phyloP scores from a whole-genome alignment of 1,140 invertebrate species.

The Ooceraea biroi region DNA sequence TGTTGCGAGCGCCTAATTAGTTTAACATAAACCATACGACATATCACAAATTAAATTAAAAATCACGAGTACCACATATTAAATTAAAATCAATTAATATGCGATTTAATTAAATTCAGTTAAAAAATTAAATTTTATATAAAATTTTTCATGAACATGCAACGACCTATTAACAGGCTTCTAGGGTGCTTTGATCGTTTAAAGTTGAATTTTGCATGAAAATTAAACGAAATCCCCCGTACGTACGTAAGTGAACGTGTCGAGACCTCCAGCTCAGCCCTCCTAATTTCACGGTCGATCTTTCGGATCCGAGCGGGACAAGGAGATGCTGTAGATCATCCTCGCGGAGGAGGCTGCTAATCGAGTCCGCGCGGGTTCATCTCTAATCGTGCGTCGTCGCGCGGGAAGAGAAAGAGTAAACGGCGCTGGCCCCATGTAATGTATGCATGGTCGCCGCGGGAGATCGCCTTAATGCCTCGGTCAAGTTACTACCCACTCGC shows the following conservation, averaged over 20 bases:
- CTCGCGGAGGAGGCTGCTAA: conserved; percentile 53
- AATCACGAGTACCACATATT: too few species aligned
- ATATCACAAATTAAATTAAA: too few species aligned
- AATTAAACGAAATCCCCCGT: background rate
- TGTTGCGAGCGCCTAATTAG: too few species aligned
- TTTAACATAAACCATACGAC: too few species aligned
- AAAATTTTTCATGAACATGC: background rate
- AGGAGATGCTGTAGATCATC: conserved; percentile 63
- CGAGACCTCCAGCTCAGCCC: background rate
- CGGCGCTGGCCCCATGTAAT: conserved; percentile 62
- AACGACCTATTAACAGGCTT: background rate
- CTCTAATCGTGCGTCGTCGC: conserved; percentile 52
- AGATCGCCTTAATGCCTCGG: conserved; percentile 76
- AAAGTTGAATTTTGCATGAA: background rate
- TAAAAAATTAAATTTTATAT: too few species aligned
- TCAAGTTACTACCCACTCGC: conserved; percentile 76
- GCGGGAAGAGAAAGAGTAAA: conserved; percentile 57
- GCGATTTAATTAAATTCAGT: too few species aligned
- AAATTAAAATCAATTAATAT: too few species aligned
- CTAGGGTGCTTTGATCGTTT: background rate
- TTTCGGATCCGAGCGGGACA: conserved; percentile 20
- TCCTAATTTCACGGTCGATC: conserved; percentile 3
- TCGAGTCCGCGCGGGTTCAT: conserved; percentile 57
- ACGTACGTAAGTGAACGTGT: conserved; percentile 29
- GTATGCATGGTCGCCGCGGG: conserved; percentile 77